Base-by-base conservation (phyloP, 2,888 invertebrate species). In the Leuctra nigra region DNA sequence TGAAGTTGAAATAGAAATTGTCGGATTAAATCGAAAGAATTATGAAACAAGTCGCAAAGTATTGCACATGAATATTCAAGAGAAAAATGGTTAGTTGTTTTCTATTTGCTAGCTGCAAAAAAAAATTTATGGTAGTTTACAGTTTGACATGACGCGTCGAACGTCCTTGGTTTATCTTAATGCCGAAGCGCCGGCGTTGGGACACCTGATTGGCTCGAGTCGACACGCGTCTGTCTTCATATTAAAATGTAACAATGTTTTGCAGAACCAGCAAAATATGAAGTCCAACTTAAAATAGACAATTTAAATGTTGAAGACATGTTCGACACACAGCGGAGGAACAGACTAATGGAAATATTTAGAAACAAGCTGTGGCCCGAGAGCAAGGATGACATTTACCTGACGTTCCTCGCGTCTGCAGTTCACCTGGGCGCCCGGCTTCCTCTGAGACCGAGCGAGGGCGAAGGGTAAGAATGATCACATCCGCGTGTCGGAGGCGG, bases 261-360 rank as follows among this genome's bases (percentile, higher is more conserved):
- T 36, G 72, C 77, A 58, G 81, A 79, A 62, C 79, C 83, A 61
- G 83, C 88, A 0, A 80, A 79, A 41, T 83, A 86, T 68, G 84
- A 91, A 66, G 84, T 92, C 4, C 87, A 91, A 68, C 74, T 94
- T 66, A 93, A 93, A 73, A 89, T 94, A 48, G 87, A 91, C 69
- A 93, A 93, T 71, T 73, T 92, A 22, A 91, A 93, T 68, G 88
- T 92, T 54, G 90, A 91, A 62, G 91, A 94, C 68, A 76, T 93
- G 67, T 84, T 93, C 68, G 86, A 90, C 70, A 79, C 75, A 29
- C 76, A 79, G 62, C 77, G 86, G 57, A 85, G 89, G 73, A 83
- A 84, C 33, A 80, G 82, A 29, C 73, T 94, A 3, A 81, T 88
- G 61, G 85, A 88, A 64, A 83, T 93, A 54, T 85, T 92, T 65